Conservation (phyloP, 2,113 vertebrate species). For the Pycnonotus jocosus region DNA sequence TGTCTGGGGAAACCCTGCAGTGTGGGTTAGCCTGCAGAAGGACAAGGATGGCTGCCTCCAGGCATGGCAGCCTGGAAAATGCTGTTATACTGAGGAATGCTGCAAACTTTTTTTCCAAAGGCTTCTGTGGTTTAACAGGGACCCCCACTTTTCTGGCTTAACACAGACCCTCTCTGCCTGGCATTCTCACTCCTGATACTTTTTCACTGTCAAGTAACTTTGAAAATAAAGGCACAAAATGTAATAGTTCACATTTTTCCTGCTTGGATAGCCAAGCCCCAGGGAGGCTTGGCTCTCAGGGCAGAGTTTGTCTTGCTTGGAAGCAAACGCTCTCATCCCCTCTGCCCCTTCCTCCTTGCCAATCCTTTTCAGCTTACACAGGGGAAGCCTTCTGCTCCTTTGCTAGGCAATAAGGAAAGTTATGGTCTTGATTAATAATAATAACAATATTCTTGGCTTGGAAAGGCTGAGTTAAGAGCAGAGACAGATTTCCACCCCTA, state of each 20-base stretch:
- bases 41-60: background rate
- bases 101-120: background rate
- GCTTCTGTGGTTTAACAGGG: background rate
- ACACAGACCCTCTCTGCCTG: background rate
- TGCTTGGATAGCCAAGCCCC: background rate
- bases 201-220: background rate
- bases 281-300: background rate
- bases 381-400: background rate
- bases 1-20: background rate
- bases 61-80: background rate
- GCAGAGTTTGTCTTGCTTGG: background rate
- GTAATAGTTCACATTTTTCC: background rate
- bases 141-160: background rate
- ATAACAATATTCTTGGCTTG: conserved; percentile 2
- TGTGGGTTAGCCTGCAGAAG: background rate
- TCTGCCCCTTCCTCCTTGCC: background rate
- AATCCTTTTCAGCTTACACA: background rate
- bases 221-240: conserved; percentile 6
- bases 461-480: background rate
- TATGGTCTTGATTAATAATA: background rate
- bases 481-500: background rate
- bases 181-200: background rate
- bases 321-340: background rate
- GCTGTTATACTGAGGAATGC: background rate
- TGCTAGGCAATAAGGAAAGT: background rate